Evolutionary conservation across 2,113 vertebrate genomes (phyloP), one percentile per base, ranked within the genome.

Genomic region (Panurus biarmicus): DNA sequence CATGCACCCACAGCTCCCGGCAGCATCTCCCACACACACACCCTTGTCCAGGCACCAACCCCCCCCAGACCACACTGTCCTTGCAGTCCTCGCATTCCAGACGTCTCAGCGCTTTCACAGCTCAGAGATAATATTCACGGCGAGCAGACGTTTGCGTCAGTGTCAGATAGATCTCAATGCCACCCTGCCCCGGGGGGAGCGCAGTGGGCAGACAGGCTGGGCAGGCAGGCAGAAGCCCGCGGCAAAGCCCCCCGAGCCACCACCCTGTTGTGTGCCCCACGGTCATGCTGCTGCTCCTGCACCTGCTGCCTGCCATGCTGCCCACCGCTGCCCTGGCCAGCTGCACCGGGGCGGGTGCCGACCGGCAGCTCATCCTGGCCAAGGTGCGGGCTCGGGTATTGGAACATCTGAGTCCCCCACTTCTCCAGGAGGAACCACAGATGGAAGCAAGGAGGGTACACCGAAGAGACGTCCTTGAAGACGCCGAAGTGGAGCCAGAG

Each of bases 131-230:
- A 97, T 97, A 96, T 96, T 97, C 97, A 94, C 67, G 6, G 95
- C 33, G 11, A 94, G 94, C 96, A 97, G 97, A 97, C 96, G 7
- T 95, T 96, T 97, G 94, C 97, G 97, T 97, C 97, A 97, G 92
- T 96, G 97, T 95, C 96, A 96, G 96, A 96, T 96, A 97, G 93
- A 92, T 96, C 96, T 97, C 97, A 97, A 97, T 97, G 97, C 97
- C 97, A 97, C 90, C 79, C 85, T 93, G 60, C 79, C 82, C 82
- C 4, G 6, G 71, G 90, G 67, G 72, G 79, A 93, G 93, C 1
- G 3, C 93, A 31, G 84, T 0, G 2, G 88, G 82, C 92, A 88
- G 85, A 82, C 19, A 0, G 54, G 74, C 79, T 48, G 53, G 75
- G 70, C 85, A 23, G 51, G 90, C 92, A 87, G 74, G 71, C 56